A percentile compares a stretch with the other conserved stretches of the same genome.
Conservation (phyloP, 2,113 vertebrate species). For the Danio rerio region GRCz12tu NC_133189.1:33418501-33419000, state of each 20-base stretch:
- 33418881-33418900: conserved; percentile 44
- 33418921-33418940: conserved; percentile 53
- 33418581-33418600: neutral
- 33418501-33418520: neutral
- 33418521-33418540: neutral
- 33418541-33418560: conserved; percentile 3
- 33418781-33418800: conserved; percentile 18
- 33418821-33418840: conserved; percentile 22
- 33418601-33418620: neutral
- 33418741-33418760: conserved; percentile 1
- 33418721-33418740: neutral
- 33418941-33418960: conserved; percentile 59
- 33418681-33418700: neutral
- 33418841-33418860: conserved; percentile 27
- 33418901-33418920: conserved; percentile 61
- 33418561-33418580: conserved; percentile 29
- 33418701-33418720: conserved; percentile 7
- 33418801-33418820: conserved; percentile 23
- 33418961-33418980: conserved; percentile 49
- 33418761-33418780: conserved; percentile 4
- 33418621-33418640: neutral
- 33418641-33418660: neutral
- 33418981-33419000: conserved; percentile 68
- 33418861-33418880: conserved; percentile 20
- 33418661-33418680: conserved; percentile 2